Evolutionary conservation across 2,797 vertebrate species (phyloP).

Genomic region (Ibycter americanus): DNA sequence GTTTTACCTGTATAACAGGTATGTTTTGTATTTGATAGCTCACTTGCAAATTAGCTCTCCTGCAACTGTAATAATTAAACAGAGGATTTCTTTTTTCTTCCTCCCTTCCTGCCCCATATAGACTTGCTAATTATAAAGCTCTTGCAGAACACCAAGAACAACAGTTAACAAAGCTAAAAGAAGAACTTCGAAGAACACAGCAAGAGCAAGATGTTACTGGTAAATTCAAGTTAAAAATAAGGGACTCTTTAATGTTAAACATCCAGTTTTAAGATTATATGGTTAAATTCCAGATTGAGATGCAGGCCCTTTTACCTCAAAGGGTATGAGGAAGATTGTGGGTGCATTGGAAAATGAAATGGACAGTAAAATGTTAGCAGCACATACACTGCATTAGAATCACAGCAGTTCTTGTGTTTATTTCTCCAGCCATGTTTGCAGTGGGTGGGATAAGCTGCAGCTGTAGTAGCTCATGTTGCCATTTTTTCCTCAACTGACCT

Average conservation of each 20-base stretch:
- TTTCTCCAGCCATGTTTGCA: not conserved
- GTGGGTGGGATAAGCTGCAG: not conserved
- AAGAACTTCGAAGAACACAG: conserved; percentile 80
- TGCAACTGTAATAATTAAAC: not conserved
- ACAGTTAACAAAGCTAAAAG: conserved; percentile 81
- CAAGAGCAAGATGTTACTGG: conserved; percentile 82
- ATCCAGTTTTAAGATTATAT: not conserved
- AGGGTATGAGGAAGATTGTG: not conserved
- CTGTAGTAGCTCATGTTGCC: not conserved
- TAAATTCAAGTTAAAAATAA: conserved; percentile 68
- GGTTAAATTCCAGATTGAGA: not conserved
- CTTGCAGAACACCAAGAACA: conserved; percentile 80
- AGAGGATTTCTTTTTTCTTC: not conserved
- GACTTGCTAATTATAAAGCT: conserved; percentile 76
- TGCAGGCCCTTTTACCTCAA: not conserved
- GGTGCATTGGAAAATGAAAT: not conserved
- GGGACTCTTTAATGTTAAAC: not conserved
- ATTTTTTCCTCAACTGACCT: not conserved
- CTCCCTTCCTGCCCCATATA: not conserved
- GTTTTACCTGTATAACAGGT: not conserved
- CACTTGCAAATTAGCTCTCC: not conserved
- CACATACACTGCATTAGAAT: not conserved
- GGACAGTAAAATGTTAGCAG: not conserved
- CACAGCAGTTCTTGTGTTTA: not conserved
- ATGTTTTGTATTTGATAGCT: not conserved